Evolutionary conservation across 2,797 vertebrate species (phyloP).

Genomic region (Aeoliscus strigatus): DNA sequence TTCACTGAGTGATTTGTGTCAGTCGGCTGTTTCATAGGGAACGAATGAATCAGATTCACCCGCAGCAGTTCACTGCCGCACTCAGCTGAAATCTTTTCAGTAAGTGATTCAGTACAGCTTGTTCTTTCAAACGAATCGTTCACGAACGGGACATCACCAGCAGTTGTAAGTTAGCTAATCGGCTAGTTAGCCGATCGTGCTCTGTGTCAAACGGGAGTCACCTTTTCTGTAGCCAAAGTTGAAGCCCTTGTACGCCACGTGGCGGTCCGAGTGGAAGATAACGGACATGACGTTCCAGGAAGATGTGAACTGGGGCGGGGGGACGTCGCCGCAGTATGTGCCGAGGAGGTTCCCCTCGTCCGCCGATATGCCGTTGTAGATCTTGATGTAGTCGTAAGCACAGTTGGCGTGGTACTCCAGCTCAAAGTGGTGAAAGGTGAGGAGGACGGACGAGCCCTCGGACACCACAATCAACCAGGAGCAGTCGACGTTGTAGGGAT

Average conservation of each 20-base stretch:
- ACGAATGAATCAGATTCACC: too few relatives aligned
- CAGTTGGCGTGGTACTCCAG: constrained; percentile 88
- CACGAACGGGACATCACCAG: too few relatives aligned
- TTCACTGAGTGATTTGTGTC: too few relatives aligned
- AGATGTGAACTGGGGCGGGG: constrained; percentile 87
- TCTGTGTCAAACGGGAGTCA: too few relatives aligned
- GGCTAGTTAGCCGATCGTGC: too few relatives aligned
- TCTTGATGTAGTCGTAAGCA: constrained; percentile 90
- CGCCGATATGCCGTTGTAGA: constrained; percentile 87
- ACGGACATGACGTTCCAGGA: constrained; percentile 96
- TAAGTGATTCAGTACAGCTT: too few relatives aligned
- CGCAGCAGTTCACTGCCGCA: too few relatives aligned
- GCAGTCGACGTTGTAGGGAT: constrained; percentile 90
- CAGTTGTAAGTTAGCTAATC: too few relatives aligned
- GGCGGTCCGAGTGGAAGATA: constrained; percentile 91
- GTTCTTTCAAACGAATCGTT: too few relatives aligned
- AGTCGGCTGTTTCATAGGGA: too few relatives aligned
- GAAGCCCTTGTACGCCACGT: constrained; percentile 88
- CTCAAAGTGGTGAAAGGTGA: constrained; percentile 90
- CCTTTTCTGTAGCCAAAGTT: constrained; percentile 89
- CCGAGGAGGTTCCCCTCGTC: constrained; percentile 92
- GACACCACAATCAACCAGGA: constrained; percentile 94
- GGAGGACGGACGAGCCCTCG: constrained; percentile 88
- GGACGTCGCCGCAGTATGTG: constrained; percentile 84
- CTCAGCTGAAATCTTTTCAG: too few relatives aligned